Percentiles rank a stretch among this genome's conserved stretches.
phyloP scores from a whole-genome alignment of 1,140 invertebrate species.

The Tetramorium parvispinum region DNA sequence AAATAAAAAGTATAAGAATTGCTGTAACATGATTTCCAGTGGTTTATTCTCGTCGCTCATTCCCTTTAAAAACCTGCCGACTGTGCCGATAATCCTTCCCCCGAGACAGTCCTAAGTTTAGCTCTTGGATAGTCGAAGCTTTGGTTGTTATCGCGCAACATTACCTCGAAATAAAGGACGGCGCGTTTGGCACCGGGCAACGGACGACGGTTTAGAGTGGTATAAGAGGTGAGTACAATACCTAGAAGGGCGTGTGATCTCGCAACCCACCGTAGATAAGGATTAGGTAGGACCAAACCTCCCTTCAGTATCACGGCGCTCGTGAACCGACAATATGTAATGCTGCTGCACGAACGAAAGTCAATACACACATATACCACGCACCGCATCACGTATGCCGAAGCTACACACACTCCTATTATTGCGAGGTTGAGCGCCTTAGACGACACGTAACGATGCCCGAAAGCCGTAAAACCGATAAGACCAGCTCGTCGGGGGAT shows the following conservation, averaged over 20 bases:
- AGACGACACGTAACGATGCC: constrained; percentile 25
- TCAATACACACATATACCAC: constrained; percentile 35
- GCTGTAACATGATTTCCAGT: neutral
- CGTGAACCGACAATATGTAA: constrained; percentile 51
- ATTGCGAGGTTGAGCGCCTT: neutral
- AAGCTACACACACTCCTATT: neutral
- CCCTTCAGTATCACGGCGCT: constrained; percentile 27
- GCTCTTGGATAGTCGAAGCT: constrained; percentile 28
- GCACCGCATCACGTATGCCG: neutral
- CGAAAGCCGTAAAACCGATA: constrained; percentile 45
- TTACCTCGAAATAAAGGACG: constrained; percentile 78
- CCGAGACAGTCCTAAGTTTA: constrained; percentile 7
- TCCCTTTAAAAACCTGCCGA: constrained; percentile 10
- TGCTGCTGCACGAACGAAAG: constrained; percentile 35
- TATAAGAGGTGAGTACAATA: constrained; percentile 58
- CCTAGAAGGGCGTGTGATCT: constrained; percentile 56
- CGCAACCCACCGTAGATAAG: constrained; percentile 43
- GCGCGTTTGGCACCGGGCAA: constrained; percentile 23
- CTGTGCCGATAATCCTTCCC: constrained; percentile 33
- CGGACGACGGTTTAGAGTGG: neutral
- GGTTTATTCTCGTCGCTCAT: neutral
- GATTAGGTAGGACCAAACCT: constrained; percentile 21
- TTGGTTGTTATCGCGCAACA: constrained; percentile 77
- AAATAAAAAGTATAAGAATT: neutral
- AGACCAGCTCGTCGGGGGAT: neutral